Evolutionary conservation across 2,113 vertebrate species (phyloP).

Genomic region (Tupaia tana): DNA sequence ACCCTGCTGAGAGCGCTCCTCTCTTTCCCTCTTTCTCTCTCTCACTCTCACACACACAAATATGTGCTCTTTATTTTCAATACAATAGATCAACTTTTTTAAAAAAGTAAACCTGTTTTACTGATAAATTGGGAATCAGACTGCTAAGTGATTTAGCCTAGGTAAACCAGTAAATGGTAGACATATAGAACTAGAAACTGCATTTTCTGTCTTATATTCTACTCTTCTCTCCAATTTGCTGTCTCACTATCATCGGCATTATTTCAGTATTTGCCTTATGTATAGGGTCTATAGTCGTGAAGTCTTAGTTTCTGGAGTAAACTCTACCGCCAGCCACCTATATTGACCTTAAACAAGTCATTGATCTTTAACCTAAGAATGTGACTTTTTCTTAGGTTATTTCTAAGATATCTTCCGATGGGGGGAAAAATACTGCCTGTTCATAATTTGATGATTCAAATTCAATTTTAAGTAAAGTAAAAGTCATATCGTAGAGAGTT

Average conservation of each 20-base stretch:
- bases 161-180: not conserved
- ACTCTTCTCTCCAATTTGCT: not conserved
- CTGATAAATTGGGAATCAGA: not conserved
- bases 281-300: not conserved
- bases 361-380: not conserved
- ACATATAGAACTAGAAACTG: not conserved
- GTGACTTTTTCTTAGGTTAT: slow-evolving; percentile 46
- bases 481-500: not conserved
- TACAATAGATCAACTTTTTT: too few relatives aligned
- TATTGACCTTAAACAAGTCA: not conserved
- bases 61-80: too few relatives aligned
- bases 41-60: too few relatives aligned
- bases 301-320: not conserved
- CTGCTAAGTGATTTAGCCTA: not conserved
- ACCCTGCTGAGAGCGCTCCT: too few relatives aligned
- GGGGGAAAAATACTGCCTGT: not conserved
- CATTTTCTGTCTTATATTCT: not conserved
- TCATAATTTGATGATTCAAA: slow-evolving; percentile 40
- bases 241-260: not conserved
- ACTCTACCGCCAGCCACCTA: not conserved
- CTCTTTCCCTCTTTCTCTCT: too few relatives aligned
- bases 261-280: not conserved
- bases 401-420: slow-evolving; percentile 12
- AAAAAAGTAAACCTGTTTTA: not conserved
- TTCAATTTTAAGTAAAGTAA: slow-evolving; percentile 48